Conservation (phyloP, 2,113 vertebrate species). For the Nannobrachium achirus region DNA sequence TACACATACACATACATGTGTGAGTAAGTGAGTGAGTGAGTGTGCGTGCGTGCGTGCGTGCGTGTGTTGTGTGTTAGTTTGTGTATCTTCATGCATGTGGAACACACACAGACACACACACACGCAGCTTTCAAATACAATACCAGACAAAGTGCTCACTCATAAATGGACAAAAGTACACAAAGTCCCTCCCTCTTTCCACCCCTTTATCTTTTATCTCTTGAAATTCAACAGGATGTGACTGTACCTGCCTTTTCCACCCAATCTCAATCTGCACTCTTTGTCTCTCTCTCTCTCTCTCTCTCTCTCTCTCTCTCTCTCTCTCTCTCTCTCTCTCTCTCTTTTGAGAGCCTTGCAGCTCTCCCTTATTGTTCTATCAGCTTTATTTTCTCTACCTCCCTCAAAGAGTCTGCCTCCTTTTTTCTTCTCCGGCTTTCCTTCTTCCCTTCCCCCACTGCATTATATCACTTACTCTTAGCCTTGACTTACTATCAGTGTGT, state of each 20-base stretch:
- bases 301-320: slow-evolving; percentile 12
- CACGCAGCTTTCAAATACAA: slow-evolving; percentile 25
- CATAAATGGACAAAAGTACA: slow-evolving; percentile 41
- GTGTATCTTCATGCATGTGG: too few relatives aligned
- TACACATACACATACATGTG: not conserved
- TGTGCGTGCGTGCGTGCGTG: too few relatives aligned
- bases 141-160: slow-evolving; percentile 4
- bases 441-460: slow-evolving; percentile 71
- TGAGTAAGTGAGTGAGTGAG: too few relatives aligned
- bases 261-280: slow-evolving; percentile 31
- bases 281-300: slow-evolving; percentile 22
- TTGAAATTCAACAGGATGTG: slow-evolving; percentile 68
- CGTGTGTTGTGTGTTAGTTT: too few relatives aligned
- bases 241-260: slow-evolving; percentile 72
- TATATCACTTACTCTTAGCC: slow-evolving; percentile 62
- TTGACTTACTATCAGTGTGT: slow-evolving; percentile 61
- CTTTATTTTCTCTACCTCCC: slow-evolving; percentile 71
- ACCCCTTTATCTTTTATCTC: slow-evolving; percentile 58
- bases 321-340: not conserved
- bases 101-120: slow-evolving; percentile 5
- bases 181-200: slow-evolving; percentile 23
- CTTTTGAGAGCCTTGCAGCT: slow-evolving; percentile 14
- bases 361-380: slow-evolving; percentile 68
- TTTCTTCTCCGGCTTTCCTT: slow-evolving; percentile 62
- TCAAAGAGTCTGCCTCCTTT: slow-evolving; percentile 68